Conservation (phyloP, 2,113 vertebrate species). For the Rhabdomys dilectus region DNA sequence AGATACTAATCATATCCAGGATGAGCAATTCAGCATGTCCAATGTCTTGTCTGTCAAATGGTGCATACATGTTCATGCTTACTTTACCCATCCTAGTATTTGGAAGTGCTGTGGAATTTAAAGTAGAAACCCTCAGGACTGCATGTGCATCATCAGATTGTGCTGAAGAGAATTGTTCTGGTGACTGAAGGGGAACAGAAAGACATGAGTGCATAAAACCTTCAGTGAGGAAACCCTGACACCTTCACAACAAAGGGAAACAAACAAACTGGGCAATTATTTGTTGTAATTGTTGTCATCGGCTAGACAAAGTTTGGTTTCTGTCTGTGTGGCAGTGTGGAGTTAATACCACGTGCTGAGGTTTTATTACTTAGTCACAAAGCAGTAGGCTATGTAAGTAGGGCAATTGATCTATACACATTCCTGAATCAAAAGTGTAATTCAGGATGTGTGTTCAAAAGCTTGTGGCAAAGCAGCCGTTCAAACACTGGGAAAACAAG, state of each 20-base stretch:
- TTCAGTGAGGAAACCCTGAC: not conserved
- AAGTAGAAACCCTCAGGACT: not conserved
- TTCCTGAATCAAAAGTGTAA: not conserved
- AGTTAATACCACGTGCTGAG: fast-evolving
- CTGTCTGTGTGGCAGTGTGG: not conserved
- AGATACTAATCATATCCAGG: not conserved
- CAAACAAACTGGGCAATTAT: not conserved
- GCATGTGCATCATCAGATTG: not conserved
- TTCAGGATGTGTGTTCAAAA: not conserved
- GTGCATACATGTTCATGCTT: not conserved
- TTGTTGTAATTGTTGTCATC: not conserved
- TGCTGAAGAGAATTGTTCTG: not conserved
- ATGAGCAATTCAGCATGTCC: not conserved
- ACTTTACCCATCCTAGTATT: not conserved
- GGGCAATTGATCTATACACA: not conserved
- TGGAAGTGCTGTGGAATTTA: not conserved
- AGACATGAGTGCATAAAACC: not conserved
- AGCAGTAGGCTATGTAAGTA: not conserved
- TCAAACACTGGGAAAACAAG: not conserved
- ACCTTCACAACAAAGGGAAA: not conserved
- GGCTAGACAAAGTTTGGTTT: not conserved
- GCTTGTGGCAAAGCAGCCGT: not conserved
- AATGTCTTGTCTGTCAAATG: not conserved
- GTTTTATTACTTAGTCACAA: not conserved
- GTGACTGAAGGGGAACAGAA: not conserved